Base-by-base conservation (phyloP, 2,797 vertebrate genomes). In the Antennarius maculatus region DNA sequence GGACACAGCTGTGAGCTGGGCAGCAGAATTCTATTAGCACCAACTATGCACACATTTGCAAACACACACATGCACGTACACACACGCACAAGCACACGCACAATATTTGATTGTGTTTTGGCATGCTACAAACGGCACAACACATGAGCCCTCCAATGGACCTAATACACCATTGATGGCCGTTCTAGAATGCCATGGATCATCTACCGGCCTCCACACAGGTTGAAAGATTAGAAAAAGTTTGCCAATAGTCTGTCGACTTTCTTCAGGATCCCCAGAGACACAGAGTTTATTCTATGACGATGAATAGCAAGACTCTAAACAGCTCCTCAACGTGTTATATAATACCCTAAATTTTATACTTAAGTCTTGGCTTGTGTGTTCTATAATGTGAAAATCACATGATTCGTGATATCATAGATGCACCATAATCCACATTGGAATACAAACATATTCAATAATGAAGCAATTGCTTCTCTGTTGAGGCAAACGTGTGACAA, bases 1-100 rank as follows among this genome's bases (percentile, higher is more conserved):
- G 84, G 81, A 89, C 89, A 91, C 93, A 94, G 92, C 93, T 93
- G 93, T 93, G 92, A 80, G 87, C 88, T 83, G 91, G 91, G 89
- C 92, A 93, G 91, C 89, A 91, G 90, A 91, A 93, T 91, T 94
- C 88, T 92, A 93, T 93, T 94, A 94, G 88, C 87, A 91, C 89
- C 86, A 87, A 79, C 81, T 87, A 88, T 83, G 83, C 81, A 84
- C 83, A 86, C 48, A 27, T 81, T 77, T 72, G 64, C 74, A 76
- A 66, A 76, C 61, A 56, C 47, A 57, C 71, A 53, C 61, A 29
- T 43, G 18, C 53, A 27, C 48, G 28, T 54, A 17, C 27, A 5
- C 49, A 18, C 54, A 57, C 64, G 49, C 39, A n/a, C 27, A 63
- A 61, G 16, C 58, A 66, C 50, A 66, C 59, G 83, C 71, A 68